Conservation (phyloP, 2,888 invertebrate species). For the Gandaritis pyraliata region DNA sequence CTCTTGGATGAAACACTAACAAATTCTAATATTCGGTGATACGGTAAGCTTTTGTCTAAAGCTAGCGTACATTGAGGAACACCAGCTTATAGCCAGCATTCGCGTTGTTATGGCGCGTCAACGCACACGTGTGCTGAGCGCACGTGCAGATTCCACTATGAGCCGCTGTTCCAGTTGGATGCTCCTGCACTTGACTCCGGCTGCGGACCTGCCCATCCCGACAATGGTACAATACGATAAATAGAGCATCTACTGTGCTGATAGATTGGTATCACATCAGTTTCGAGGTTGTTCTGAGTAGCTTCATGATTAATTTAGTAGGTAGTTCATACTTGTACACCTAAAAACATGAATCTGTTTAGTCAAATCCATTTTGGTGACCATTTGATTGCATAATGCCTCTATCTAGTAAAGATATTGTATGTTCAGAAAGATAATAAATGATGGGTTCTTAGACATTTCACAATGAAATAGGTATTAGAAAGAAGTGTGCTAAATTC, state of each 20-base stretch:
- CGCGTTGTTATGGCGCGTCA: constrained; percentile 61
- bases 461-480: background rate
- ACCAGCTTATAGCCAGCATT: constrained; percentile 44
- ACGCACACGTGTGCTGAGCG: constrained; percentile 66
- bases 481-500: constrained; percentile 40
- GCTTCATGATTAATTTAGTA: constrained; percentile 11
- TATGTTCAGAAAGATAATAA: too few relatives aligned
- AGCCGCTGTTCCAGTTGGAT: constrained; percentile 74
- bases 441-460: too few relatives aligned
- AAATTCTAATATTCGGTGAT: constrained; percentile 26
- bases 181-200: constrained; percentile 79
- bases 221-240: constrained; percentile 64
- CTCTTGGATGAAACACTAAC: constrained; percentile 1
- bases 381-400: too few relatives aligned
- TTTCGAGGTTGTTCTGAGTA: constrained; percentile 26
- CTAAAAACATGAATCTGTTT: background rate
- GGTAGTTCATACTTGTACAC: background rate
- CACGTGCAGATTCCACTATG: constrained; percentile 76
- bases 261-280: constrained; percentile 22
- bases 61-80: constrained; percentile 46
- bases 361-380: background rate
- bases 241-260: constrained; percentile 60
- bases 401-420: too few relatives aligned
- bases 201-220: constrained; percentile 68
- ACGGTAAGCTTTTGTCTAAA: constrained; percentile 44